phyloP scores from a whole-genome alignment of 2,888 invertebrate genomes.

The Sericinus montela region DNA sequence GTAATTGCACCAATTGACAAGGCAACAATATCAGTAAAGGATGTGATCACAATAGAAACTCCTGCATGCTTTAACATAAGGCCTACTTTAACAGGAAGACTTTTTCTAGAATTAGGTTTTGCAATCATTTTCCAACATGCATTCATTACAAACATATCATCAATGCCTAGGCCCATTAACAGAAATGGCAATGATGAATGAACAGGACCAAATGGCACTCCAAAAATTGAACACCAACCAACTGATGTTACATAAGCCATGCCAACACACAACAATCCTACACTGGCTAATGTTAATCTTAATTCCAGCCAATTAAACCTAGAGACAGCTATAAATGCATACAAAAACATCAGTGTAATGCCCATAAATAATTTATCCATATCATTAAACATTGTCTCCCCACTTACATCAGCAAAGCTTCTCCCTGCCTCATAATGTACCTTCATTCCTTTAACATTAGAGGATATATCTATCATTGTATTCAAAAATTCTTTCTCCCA shows the following conservation, averaged over 20 bases:
- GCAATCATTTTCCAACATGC: constrained; percentile 86
- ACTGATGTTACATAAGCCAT: constrained; percentile 86
- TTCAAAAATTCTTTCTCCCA: constrained; percentile 82
- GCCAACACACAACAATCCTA: constrained; percentile 85
- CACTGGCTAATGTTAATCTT: constrained; percentile 81
- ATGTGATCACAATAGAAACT: constrained; percentile 90
- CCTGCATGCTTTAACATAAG: constrained; percentile 88
- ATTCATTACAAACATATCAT: constrained; percentile 92
- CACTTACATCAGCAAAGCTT: constrained; percentile 88
- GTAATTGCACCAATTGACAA: constrained; percentile 89
- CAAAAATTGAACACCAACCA: constrained; percentile 84
- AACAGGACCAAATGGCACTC: constrained; percentile 88
- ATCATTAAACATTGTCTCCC: constrained; percentile 85
- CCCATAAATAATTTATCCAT: constrained; percentile 84
- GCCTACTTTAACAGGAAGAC: constrained; percentile 83
- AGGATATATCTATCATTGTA: constrained; percentile 52
- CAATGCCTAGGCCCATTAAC: constrained; percentile 88
- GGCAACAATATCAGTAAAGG: constrained; percentile 89
- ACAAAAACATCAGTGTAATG: constrained; percentile 85
- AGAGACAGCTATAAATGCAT: constrained; percentile 85
- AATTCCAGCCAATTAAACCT: constrained; percentile 87
- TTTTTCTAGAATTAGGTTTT: constrained; percentile 67
- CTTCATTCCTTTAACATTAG: constrained; percentile 48
- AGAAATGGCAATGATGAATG: constrained; percentile 90
- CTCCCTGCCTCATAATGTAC: constrained; percentile 81